Base-by-base conservation (phyloP, 92 coral and sea anemone genomes). In the Bergia sp. region DNA sequence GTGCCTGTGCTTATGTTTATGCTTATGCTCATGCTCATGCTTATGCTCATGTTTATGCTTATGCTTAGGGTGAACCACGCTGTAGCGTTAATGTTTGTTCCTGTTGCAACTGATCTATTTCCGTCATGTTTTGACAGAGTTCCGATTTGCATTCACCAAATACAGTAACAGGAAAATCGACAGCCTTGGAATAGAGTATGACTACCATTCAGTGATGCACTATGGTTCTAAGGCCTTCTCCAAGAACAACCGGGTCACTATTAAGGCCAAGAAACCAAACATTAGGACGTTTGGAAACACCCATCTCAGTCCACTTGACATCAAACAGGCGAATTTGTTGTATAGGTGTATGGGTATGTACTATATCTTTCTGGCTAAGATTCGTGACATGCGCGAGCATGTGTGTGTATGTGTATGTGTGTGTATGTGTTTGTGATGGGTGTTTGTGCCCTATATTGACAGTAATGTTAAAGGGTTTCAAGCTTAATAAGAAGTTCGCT, bases 161-260 rank as follows among this genome's bases (percentile, higher is more conserved):
- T 94, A 92, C 86, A 95, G 88, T 58, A 18, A 74, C 43, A 67
- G 88, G 18, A 94, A 94, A 71, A 89, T 93, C 21, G 90, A 95
- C 89, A 96, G 99, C 77, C 94, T 87, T 23, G 96, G 95, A 49
- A 91, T 95, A 37, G 76, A 93, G 73, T 96, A 96, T 44, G 99
- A 95, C 73, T 93, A 93, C 85, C 38, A 90, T 61, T 96, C 99
- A n/a, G 91, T 96, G 58, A 96, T 96, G 99, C 99, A 96, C 72
- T 96, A 96, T 84, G 95, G 98, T 1, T 82, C 86, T 29, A 82
- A 84, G 74, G 93, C 94, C 73, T 96, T 90, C 82, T 86, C 95
- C 79, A 93, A 75, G 76, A 91, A 93, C 80, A 93, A 91, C 40
- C 91, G 88, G 20, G 89, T 91, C 4, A 96, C 99, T 3, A 91